Evolutionary conservation across 2,797 vertebrate species (phyloP), one percentile per base, ranked within the genome.

Genomic region (Melopsittacus undulatus): DNA sequence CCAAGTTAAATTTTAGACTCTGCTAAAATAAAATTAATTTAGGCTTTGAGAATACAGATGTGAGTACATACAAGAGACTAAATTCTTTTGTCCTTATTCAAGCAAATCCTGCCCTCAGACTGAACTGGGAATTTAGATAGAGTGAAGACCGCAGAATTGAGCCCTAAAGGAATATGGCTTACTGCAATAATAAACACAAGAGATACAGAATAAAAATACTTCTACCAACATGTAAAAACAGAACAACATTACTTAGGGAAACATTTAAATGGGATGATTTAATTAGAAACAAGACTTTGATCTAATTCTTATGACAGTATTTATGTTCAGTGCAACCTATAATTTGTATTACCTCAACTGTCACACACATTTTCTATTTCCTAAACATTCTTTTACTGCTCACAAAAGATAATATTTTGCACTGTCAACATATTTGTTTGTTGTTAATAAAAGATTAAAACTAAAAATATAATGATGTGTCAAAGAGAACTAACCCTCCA

Each of bases 361-460:
- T 88, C 73, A 67, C 30, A 86, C 36, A 76, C 34, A 92, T 93
- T 76, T 91, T 61, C 68, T 92, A 36, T 87, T 77, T 95, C 62
- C 38, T 91, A 66, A 90, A 40, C 48, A 88, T 63, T 89, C 62
- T 93, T 92, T 83, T 89, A 75, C 79, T 54, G 34, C 27, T 96
- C 78, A 62, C 54, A 78, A 76, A 93, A 87, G 62, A 84, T 94
- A 83, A 56, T 82, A 79, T 94, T 96, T 94, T 94, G 70, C 79
- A 78, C 82, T 95, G 92, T 96, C 96, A 95, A 95, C 88, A 68
- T 72, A 90, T 87, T 94, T 94, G 49, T 84, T 97, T 94, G 74
- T 66, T 91, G 83, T 95, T 95, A 95, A 96, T 94, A 96, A 95
- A 96, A 91, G 91, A 96, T 96, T 93, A 89, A 90, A 96, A 92